Base-by-base conservation (phyloP, 2,888 invertebrate species). In the Criorhina ranunculi region DNA sequence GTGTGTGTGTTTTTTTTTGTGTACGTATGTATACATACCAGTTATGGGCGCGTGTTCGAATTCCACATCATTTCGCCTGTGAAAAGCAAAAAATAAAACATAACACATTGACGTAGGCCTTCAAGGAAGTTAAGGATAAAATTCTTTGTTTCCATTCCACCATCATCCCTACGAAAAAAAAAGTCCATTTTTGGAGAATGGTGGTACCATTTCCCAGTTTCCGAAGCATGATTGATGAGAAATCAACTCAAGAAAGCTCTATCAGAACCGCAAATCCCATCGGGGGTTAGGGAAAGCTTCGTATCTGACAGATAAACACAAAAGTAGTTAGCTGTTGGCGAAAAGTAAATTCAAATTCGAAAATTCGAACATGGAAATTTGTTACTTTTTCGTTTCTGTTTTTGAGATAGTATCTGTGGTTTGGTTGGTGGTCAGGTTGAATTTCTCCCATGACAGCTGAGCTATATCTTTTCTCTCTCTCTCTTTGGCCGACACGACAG, bases 281-380 rank as follows among this genome's bases (percentile, higher is more conserved):
- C 33, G 1, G 11, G 42, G 24, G 24, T 3, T 1, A 4, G 24
- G 24, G 60, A 78, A 75, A 83, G 83, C 83, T 83, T 57, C 49
- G 29, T 44, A 44, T 79, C 62, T 83, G 83, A 83, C 83, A 83
- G 83, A 79, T 83, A 69, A 75, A 55, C 73, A 73, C 62, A 62
- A 70, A 64, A 37, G 44, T 31, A 51, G 51, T 60, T 12, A 33
- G 31, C 2, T 24, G 1, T 64, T 64, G 44, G 35, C 53, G 29
- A 60, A 24, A 51, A 15, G 37, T 8, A 67, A 66, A 66, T 59
- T 59, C 31, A 62, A 67, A 79, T 83, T 83, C 83, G 83, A 83
- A 83, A 51, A 44, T 83, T 83, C 83, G 83, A 83, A 83, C 62
- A 82, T 49, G 67, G 46, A 59, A 1, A 24, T 29, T 67, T 55